These are phyloP conservation scores for Andrena hattorfiana DNA, from an alignment of 2,888 invertebrate genomes.

Conservation along the genomic window DNA sequence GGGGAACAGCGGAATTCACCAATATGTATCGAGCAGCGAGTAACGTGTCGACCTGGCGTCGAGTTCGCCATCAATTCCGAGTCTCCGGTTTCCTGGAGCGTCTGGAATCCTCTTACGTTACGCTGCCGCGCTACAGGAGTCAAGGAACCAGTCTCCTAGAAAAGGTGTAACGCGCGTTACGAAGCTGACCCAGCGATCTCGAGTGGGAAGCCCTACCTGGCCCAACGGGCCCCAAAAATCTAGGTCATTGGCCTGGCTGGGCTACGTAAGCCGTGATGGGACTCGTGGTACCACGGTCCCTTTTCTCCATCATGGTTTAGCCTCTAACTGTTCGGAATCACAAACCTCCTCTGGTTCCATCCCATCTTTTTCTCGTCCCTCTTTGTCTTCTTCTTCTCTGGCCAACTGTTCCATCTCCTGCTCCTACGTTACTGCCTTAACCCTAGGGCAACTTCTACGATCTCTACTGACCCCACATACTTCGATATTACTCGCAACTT, in stretches of 20 bases:
- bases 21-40: constrained; percentile 17
- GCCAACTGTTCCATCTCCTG: background rate
- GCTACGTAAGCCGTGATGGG: constrained; percentile 67
- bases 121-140: constrained; percentile 36
- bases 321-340: constrained; percentile 60
- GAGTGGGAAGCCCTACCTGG: constrained; percentile 64
- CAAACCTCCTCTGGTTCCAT: constrained; percentile 42
- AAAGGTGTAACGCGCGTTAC: constrained; percentile 33
- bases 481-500: background rate
- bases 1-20: constrained; percentile 23
- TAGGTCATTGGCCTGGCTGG: constrained; percentile 80
- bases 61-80: constrained; percentile 18
- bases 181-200: constrained; percentile 40
- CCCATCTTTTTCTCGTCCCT: constrained; percentile 25
- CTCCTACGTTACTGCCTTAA: constrained; percentile 19
- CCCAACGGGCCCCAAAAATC: constrained; percentile 78
- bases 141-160: constrained; percentile 57
- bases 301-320: constrained; percentile 55
- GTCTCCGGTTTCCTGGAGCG: constrained; percentile 47
- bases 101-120: constrained; percentile 51
- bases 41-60: constrained; percentile 11
- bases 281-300: constrained; percentile 45
- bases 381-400: background rate
- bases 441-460: constrained; percentile 3
- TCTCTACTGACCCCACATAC: background rate